Evolutionary conservation across 2,797 vertebrate species (phyloP), one percentile per base, ranked within the genome.

Genomic region (Pogonophryne albipinna): DNA sequence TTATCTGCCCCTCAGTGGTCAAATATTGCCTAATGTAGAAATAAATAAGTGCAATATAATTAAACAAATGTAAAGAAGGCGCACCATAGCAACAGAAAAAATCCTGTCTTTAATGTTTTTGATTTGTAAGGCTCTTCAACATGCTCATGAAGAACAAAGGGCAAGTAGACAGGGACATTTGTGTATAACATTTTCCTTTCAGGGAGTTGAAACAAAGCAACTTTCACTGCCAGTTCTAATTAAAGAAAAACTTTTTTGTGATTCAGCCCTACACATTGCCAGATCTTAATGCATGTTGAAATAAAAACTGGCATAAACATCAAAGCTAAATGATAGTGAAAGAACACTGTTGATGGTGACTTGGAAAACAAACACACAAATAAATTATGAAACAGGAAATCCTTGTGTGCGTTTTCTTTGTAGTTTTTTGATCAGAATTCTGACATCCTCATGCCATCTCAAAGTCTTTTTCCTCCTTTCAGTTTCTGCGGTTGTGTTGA

Each of bases 351-450:
- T 87, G 80, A 87, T 81, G 74, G 10, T 16, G 73, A 80, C 72
- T 87, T 88, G 86, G 85, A 89, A 79, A 86, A 85, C 76, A 87
- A 88, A 90, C 78, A 77, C 59, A 79, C 63, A 85, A 80, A 74
- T 75, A 79, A 60, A 86, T 82, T 77, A 88, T 84, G 71, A 86
- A 86, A 86, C 80, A 73, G 74, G 74, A 90, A 89, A 85, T 85
- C 63, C 20, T 65, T 79, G 65, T 81, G 74, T 82, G 59, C 74
- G 74, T 76, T 69, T 73, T 82, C 72, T 76, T 27, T 27, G 27
- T 71, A 63, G 50, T 67, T 66, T 85, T 87, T 80, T 85, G 75
- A 90, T 91, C 79, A 74, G 64, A 55, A 82, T 77, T 79, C 52
- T 81, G 78, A 85, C 83, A 81, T 85, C 74, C 71, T 85, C 45